Evolutionary conservation across 2,888 invertebrate genomes (phyloP).

Genomic region (Perithous albicinctus): DNA sequence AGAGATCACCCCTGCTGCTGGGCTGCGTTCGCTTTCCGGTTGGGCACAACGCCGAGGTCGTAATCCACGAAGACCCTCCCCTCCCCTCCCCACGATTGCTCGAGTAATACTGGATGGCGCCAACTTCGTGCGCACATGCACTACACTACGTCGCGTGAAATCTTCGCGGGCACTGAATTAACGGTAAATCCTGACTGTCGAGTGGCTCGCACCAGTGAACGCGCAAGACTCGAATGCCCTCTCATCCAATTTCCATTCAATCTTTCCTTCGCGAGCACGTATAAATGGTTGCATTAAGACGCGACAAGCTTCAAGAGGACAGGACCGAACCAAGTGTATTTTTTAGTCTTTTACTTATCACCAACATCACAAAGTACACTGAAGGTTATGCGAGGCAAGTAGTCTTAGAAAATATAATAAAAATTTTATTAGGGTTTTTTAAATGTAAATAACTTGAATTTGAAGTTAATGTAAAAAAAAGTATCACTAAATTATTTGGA

Average conservation of each 20-base stretch:
- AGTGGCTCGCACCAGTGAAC: conserved; percentile 17
- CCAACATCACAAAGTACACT: background rate
- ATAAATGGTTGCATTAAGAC: conserved; percentile 37
- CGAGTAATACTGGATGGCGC: conserved; percentile 48
- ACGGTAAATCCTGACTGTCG: conserved; percentile 59
- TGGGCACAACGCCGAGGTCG: conserved; percentile 42
- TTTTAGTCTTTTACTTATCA: background rate
- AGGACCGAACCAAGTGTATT: background rate
- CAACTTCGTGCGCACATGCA: conserved; percentile 21
- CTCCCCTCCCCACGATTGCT: too few relatives aligned
- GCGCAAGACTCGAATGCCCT: background rate
- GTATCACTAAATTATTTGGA: too few relatives aligned
- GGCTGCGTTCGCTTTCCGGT: conserved; percentile 17
- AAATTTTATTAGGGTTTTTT: too few relatives aligned
- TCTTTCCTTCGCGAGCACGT: conserved; percentile 34
- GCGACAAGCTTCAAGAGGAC: conserved; percentile 15
- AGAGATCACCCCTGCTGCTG: conserved; percentile 32
- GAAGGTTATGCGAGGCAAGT: too few relatives aligned
- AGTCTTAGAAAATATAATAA: too few relatives aligned
- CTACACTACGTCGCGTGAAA: conserved; percentile 17
- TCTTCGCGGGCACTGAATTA: conserved; percentile 59
- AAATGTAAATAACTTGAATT: too few relatives aligned
- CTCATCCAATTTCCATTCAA: conserved; percentile 60
- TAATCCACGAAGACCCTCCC: conserved; percentile 58
- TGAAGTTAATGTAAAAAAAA: too few relatives aligned